Percentiles rank a stretch among this genome's conserved stretches.
Evolutionary conservation across 2,888 invertebrate genomes (phyloP).

Genomic region (Drosophila austrosaltans): DNA sequence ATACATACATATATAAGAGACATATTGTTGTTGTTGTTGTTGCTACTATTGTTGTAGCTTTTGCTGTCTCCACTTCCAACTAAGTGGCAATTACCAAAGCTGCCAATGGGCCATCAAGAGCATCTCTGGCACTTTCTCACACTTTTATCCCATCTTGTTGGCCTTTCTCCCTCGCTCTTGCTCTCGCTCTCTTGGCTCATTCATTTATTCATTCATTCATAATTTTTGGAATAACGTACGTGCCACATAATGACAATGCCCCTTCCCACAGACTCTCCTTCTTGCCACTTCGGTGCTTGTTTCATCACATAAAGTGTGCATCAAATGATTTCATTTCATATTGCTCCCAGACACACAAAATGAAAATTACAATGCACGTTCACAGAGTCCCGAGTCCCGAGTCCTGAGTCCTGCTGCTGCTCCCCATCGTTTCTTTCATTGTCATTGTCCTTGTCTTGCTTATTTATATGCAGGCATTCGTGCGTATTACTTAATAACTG

Average conservation of each 20-base stretch:
- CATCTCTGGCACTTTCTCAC: constrained; percentile 8
- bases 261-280: background rate
- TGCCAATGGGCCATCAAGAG: constrained; percentile 52
- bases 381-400: too few relatives aligned
- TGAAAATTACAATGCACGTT: too few relatives aligned
- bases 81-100: constrained; percentile 60
- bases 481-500: constrained; percentile 73
- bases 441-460: constrained; percentile 49
- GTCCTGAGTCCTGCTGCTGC: too few relatives aligned
- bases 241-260: constrained; percentile 60
- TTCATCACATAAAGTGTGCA: constrained; percentile 65
- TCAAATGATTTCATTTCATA: constrained; percentile 60
- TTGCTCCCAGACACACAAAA: background rate
- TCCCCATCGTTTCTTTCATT: background rate
- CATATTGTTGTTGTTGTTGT: background rate
- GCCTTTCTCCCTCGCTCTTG: background rate
- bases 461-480: constrained; percentile 69
- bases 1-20: background rate
- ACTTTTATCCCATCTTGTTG: too few relatives aligned
- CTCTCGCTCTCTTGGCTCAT: constrained; percentile 7
- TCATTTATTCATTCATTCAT: constrained; percentile 64
- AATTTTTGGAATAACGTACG: constrained; percentile 66
- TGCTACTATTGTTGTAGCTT: background rate
- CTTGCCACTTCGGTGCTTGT: background rate
- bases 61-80: constrained; percentile 20